Base-by-base conservation (phyloP, 2,888 invertebrate species). In the Apeira syringaria region DNA sequence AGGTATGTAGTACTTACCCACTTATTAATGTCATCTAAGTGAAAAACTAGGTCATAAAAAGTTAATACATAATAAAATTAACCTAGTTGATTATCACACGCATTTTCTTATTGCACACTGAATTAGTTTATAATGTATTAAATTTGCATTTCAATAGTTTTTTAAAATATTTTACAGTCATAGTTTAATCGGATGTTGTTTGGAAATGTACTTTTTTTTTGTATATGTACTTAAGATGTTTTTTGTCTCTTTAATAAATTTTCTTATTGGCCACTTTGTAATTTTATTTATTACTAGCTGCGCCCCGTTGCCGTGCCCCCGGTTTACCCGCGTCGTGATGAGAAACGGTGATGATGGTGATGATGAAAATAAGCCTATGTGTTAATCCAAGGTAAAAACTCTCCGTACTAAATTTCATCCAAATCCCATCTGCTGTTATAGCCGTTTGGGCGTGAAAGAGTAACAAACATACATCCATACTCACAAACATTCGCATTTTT, bases 221-320 rank as follows among this genome's bases (percentile, higher is more conserved):
- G 77, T 77, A 76, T 86, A 87, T 82, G 85, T 86, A 86, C 69
- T n/a, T n/a, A n/a, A n/a, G n/a, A n/a, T n/a, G 66, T 71, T 73
- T 73, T 80, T 81, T 74, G 59, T 74, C 70, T 66, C 75, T 77
- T 39, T 50, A 80, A 75, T 80, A 83, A 76, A 81, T 63, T 77
- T 56, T 78, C 76, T 80, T 74, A 81, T 80, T 80, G 76, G 77
- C 76, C 69, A 43, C 18, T 17, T 22, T 28, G 20, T 7, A 1
- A 29, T 40, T 47, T 45, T 12, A 31, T 42, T 48, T 27, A 15
- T n/a, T n/a, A n/a, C n/a, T n/a, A n/a, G n/a, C 15, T 15, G 15
- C 4, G 15, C 15, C 15, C 15, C 15, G 15, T 15, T 15, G n/a
- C n/a, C n/a, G n/a, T n/a, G n/a, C n/a, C n/a, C n/a, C n/a, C n/a